These are phyloP conservation scores for Tenthredo amoena DNA, from an alignment of 2,888 invertebrate genomes.

Conservation along the genomic window DNA sequence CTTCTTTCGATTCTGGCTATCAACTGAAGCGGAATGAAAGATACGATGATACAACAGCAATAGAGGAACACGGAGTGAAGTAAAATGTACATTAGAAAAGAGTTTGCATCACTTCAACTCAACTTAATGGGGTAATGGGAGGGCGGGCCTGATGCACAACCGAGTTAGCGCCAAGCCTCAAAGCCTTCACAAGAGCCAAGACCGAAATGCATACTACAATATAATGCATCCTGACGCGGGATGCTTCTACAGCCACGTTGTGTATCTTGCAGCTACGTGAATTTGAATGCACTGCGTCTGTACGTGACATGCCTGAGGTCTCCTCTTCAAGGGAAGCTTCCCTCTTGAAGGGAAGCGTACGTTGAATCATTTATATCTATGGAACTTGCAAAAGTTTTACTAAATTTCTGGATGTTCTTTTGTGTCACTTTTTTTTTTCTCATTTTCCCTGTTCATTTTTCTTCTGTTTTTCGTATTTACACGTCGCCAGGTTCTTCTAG, in stretches of 20 bases:
- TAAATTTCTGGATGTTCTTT: not conserved
- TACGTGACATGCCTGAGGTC: slow-evolving; percentile 22
- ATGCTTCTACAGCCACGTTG: slow-evolving; percentile 23
- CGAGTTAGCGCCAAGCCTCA: slow-evolving; percentile 2
- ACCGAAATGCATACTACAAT: slow-evolving; percentile 35
- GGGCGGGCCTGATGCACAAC: not conserved
- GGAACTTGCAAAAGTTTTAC: not conserved
- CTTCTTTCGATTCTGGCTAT: slow-evolving; percentile 20
- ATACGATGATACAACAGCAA: slow-evolving; percentile 39
- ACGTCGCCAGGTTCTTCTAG: not conserved
- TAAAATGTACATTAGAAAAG: slow-evolving; percentile 4
- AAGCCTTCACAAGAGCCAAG: not conserved
- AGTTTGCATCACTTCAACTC: slow-evolving; percentile 20
- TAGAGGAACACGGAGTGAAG: not conserved
- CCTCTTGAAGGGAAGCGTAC: slow-evolving; percentile 14
- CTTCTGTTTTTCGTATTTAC: not conserved
- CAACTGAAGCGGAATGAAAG: slow-evolving; percentile 36
- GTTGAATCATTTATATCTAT: not conserved
- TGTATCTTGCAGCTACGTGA: slow-evolving; percentile 16
- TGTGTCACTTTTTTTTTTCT: not conserved
- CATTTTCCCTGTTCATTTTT: not conserved
- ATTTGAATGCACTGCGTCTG: slow-evolving; percentile 21
- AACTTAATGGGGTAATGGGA: slow-evolving; percentile 27
- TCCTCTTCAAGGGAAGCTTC: not conserved
- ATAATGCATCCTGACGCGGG: slow-evolving; percentile 4